Conservation (phyloP, 2,113 vertebrate species). For the Strigops habroptila region DNA sequence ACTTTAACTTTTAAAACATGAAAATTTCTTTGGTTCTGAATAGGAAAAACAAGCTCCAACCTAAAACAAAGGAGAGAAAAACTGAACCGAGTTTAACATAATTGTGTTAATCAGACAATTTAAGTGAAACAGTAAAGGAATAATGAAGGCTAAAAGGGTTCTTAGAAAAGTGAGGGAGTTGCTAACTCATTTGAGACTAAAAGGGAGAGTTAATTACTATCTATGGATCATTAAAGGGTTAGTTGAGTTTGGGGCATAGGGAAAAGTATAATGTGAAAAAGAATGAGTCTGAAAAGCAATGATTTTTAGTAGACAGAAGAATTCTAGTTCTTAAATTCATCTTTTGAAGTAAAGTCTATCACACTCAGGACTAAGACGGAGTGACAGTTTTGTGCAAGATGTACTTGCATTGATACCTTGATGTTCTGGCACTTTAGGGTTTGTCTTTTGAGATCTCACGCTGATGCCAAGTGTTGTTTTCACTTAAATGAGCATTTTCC, state of each 20-base stretch:
- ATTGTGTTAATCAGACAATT: slow-evolving; percentile 20
- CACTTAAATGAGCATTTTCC: not conserved
- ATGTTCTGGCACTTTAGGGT: not conserved
- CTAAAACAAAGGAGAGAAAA: not conserved
- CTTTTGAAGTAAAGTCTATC: not conserved
- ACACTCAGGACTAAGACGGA: not conserved
- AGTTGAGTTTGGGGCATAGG: not conserved
- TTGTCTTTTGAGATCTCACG: not conserved
- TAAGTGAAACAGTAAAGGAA: slow-evolving; percentile 3
- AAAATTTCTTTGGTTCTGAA: not conserved
- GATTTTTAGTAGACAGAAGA: slow-evolving; percentile 1
- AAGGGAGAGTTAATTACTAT: slow-evolving; percentile 22
- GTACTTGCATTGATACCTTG: not conserved
- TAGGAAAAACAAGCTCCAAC: not conserved
- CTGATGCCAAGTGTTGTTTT: not conserved
- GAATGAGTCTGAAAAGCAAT: not conserved
- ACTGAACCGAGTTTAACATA: not conserved
- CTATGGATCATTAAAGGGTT: slow-evolving; percentile 41
- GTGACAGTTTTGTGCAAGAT: not conserved
- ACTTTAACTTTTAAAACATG: not conserved
- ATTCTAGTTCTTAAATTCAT: not conserved
- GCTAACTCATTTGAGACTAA: slow-evolving; percentile 37
- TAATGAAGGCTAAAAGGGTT: slow-evolving; percentile 23
- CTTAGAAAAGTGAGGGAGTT: slow-evolving; percentile 40
- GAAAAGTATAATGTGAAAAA: not conserved